Conservation (phyloP, 1,140 invertebrate genomes). For the Platyura marginata region DNA sequence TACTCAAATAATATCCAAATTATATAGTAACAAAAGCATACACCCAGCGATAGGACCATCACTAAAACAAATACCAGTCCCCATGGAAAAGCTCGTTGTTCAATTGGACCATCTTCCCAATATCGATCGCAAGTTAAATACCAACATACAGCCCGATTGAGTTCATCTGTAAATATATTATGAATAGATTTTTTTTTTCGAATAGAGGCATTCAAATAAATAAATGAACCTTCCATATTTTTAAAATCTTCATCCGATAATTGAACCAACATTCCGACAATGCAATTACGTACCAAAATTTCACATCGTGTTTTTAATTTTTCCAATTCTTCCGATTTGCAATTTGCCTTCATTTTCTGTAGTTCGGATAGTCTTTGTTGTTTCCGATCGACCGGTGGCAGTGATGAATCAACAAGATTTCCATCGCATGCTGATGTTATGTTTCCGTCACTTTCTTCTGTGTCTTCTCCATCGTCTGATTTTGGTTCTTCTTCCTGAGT, state of each 20-base stretch:
- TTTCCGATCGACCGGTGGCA: conserved; percentile 39
- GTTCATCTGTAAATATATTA: conserved; percentile 45
- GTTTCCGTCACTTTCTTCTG: conserved; percentile 15
- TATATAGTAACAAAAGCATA: conserved; percentile 75
- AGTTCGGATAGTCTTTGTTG: conserved; percentile 44
- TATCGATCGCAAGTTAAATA: conserved; percentile 81
- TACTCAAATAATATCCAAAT: conserved; percentile 81
- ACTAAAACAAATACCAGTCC: conserved; percentile 52
- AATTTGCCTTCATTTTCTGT: conserved; percentile 56
- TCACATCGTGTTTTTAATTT: conserved; percentile 52
- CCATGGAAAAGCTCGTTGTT: conserved; percentile 60
- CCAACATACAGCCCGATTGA: conserved; percentile 76
- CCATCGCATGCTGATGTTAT: conserved; percentile 34
- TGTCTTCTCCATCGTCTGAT: conserved; percentile 11
- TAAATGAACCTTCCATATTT: conserved; percentile 54
- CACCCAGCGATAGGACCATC: conserved; percentile 55
- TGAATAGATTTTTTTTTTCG: conserved; percentile 1
- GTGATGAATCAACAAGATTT: conserved; percentile 46
- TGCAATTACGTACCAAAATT: conserved; percentile 42
- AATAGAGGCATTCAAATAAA: background rate
- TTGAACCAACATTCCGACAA: conserved; percentile 55
- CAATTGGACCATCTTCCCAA: conserved; percentile 65
- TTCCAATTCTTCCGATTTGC: conserved; percentile 59
- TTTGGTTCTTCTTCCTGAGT: conserved; percentile 12
- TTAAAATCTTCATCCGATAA: conserved; percentile 64